A percentile compares a stretch with the other conserved stretches of the same genome.
Evolutionary conservation across 1,140 invertebrate species (phyloP).

Genomic region (Penaeus vannamei): DNA sequence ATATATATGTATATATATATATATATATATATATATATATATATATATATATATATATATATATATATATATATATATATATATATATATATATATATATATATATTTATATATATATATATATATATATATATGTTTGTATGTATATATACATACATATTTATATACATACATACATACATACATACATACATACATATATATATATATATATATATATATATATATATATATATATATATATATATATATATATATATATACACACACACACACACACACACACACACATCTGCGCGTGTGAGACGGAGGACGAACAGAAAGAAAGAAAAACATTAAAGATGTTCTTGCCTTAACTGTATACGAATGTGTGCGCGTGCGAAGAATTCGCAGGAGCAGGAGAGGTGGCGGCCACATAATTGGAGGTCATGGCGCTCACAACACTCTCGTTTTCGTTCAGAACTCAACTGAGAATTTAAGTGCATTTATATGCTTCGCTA

Average conservation of each 20-base stretch:
- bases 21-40: not conserved
- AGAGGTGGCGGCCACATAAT: too few species aligned
- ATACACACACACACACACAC: not conserved
- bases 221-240: conserved; percentile 20
- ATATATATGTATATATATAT: not conserved
- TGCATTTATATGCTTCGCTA: too few species aligned
- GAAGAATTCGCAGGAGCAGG: too few species aligned
- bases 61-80: not conserved
- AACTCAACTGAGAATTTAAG: too few species aligned
- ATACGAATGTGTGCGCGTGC: not conserved
- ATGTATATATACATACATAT: not conserved
- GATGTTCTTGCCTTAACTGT: not conserved
- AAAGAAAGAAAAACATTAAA: not conserved
- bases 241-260: conserved; percentile 25
- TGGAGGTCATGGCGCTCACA: too few species aligned
- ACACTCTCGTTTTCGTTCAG: too few species aligned
- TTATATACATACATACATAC: not conserved
- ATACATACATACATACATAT: not conserved
- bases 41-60: conserved; percentile 2
- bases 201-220: conserved; percentile 26
- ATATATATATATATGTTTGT: not conserved
- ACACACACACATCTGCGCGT: not conserved
- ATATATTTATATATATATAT: not conserved
- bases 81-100: conserved; percentile 21
- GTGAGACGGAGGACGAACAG: not conserved